Conservation (phyloP, 2,797 vertebrate genomes). For the Naso thynnoides region DNA sequence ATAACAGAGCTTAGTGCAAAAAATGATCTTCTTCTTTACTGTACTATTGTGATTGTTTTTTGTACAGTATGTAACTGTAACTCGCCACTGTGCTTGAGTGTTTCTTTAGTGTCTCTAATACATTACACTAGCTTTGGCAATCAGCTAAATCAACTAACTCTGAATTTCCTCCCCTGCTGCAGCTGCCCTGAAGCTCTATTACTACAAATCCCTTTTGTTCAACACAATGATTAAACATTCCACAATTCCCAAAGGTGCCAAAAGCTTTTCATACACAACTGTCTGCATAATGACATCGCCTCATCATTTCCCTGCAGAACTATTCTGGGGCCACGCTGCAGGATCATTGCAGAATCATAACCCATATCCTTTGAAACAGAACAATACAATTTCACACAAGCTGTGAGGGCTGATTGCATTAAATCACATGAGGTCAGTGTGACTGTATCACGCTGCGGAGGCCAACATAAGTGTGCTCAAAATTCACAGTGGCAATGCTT, state of each 20-base stretch:
- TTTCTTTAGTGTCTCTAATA: too few relatives aligned
- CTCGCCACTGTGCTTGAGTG: too few relatives aligned
- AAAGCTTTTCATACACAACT: slow-evolving; percentile 65
- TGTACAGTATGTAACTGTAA: too few relatives aligned
- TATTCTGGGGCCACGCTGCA: slow-evolving; percentile 44
- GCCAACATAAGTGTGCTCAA: slow-evolving; percentile 48
- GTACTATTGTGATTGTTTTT: too few relatives aligned
- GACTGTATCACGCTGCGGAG: slow-evolving; percentile 50
- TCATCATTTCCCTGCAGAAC: slow-evolving; percentile 64
- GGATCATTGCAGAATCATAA: slow-evolving; percentile 62
- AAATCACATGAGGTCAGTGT: slow-evolving; percentile 70
- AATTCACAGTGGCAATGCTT: slow-evolving; percentile 37
- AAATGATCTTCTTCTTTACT: too few relatives aligned
- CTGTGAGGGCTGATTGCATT: slow-evolving; percentile 72
- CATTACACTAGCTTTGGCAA: too few relatives aligned
- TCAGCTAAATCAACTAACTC: slow-evolving; percentile 24
- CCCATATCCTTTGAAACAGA: slow-evolving; percentile 63
- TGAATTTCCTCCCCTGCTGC: slow-evolving; percentile 25
- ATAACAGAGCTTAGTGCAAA: too few relatives aligned
- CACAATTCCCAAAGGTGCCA: slow-evolving; percentile 59
- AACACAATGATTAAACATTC: slow-evolving; percentile 68
- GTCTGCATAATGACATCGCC: slow-evolving; percentile 72
- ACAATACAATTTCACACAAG: slow-evolving; percentile 72
- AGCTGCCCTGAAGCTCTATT: slow-evolving; percentile 34
- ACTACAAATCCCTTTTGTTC: slow-evolving; percentile 61